Base-by-base conservation (phyloP, 53 echinoderm and acorn worm species). In the Crossaster papposus region DNA sequence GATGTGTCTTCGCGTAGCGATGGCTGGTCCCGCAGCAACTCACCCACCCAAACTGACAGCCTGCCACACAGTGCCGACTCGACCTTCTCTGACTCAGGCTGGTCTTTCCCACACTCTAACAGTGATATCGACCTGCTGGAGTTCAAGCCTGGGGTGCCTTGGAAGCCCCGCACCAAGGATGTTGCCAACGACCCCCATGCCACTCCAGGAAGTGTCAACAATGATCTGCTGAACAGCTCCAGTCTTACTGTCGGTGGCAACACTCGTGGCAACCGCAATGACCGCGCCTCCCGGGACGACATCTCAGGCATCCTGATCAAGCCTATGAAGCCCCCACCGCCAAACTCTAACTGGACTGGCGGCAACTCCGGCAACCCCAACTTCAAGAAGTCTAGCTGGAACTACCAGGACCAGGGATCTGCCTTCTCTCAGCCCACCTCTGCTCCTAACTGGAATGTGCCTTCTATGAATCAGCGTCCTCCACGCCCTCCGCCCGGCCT, bases 91-190 rank as follows among this genome's bases (percentile, higher is more conserved):
- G 93, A 94, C 64, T 90, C 97, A 26, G 96, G 90, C 68, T 96
- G 99, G 96, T 89, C 85, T 62, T 96, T 96, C 71, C 88, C 95
- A 12, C 90, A 94, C 65, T 83, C 93, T 24, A 87, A 86, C 51
- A 89, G 85, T 64, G 99, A 99, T 44, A 86, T 93, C 53, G 95
- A 91, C 50, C 95, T 94, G 29, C 96, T 95, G 64, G 99, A 99
- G 88, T 99, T 99, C 92, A 99, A 96, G 90, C 98, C 99, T 31
- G 99, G 99, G 22, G 99, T 99, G 30, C 99, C 98, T 37, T 99
- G 99, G 99, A 99, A 96, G 68, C 97, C 97, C 34, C 94, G 92
- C 83, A 79, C 83, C 23, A 92, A 91, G 63, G 99, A 99, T 70
- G 92, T 99, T 23, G 94, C 96, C 83, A 99, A 99, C 65, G 96